phyloP scores from a whole-genome alignment of 2,888 invertebrate genomes.

The Sarcophaga caerulescens region DNA sequence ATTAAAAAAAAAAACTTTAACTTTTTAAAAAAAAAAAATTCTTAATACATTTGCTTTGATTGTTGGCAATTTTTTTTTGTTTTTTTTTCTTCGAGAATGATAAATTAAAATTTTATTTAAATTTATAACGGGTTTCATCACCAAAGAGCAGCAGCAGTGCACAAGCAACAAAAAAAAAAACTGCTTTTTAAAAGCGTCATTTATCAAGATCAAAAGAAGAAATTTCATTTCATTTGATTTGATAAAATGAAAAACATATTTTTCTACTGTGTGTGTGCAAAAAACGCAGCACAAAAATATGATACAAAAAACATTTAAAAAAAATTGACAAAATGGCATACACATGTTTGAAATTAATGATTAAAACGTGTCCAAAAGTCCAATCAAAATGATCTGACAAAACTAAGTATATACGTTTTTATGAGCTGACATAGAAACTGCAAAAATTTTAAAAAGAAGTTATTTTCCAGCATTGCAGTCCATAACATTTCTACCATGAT shows the following conservation, averaged over 20 bases:
- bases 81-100: constrained; percentile 20
- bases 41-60: neutral
- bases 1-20: too few relatives aligned
- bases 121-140: constrained; percentile 53
- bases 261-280: neutral
- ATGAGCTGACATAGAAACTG: neutral
- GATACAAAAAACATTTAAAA: constrained; percentile 3
- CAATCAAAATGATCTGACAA: neutral
- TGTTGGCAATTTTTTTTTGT: neutral
- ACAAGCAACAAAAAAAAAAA: constrained; percentile 10
- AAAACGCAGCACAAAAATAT: neutral
- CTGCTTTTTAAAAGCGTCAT: constrained; percentile 49
- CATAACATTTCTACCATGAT: too few relatives aligned
- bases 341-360: constrained; percentile 60
- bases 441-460: neutral
- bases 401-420: neutral
- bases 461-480: too few relatives aligned
- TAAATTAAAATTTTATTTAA: constrained; percentile 58
- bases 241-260: constrained; percentile 71
- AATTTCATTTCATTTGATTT: constrained; percentile 51
- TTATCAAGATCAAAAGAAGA: constrained; percentile 63
- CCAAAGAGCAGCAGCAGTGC: neutral
- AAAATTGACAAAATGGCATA: constrained; percentile 8
- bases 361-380: constrained; percentile 56
- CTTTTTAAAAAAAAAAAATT: neutral